A percentile compares a stretch with the other conserved stretches of the same genome.
Evolutionary conservation across 2,113 vertebrate species (phyloP).

Genomic region (Datnioides undecimradiatus): DNA sequence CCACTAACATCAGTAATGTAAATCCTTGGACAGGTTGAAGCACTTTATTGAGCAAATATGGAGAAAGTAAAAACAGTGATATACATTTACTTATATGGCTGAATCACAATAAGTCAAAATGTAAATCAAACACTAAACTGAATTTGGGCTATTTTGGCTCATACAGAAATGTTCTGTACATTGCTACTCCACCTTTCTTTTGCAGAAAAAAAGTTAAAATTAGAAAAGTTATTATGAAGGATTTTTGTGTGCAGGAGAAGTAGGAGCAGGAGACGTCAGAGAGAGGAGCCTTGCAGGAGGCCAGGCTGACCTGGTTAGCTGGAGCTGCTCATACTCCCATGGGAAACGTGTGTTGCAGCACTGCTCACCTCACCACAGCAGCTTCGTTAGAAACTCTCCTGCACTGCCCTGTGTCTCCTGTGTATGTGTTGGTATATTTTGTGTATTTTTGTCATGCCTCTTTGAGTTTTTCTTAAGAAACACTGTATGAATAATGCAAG

Average conservation of each 20-base stretch:
- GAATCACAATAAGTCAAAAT: not conserved
- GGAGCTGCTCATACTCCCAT: slow-evolving; percentile 18
- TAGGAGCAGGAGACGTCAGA: not conserved
- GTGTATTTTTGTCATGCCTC: slow-evolving; percentile 20
- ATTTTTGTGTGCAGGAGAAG: slow-evolving; percentile 1
- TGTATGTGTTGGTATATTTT: slow-evolving; percentile 23
- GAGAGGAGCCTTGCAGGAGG: slow-evolving; percentile 21
- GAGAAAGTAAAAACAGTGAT: not conserved
- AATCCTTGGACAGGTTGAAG: slow-evolving; percentile 1
- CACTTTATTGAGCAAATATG: not conserved
- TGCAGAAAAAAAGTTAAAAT: not conserved
- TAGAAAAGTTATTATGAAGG: not conserved
- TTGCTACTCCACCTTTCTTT: not conserved
- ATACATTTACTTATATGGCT: not conserved
- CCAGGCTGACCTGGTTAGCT: slow-evolving; percentile 52
- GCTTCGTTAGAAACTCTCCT: slow-evolving; percentile 46
- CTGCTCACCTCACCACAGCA: slow-evolving; percentile 30
- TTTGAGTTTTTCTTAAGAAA: slow-evolving; percentile 47
- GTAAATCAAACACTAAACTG: not conserved
- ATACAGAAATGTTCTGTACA: not conserved
- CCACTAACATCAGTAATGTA: slow-evolving; percentile 18
- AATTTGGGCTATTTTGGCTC: not conserved
- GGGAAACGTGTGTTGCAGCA: slow-evolving; percentile 26
- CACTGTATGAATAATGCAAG: slow-evolving; percentile 71
- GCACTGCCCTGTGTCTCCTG: not conserved